Base-by-base conservation (phyloP, 2,113 vertebrate genomes). In the Rafetus swinhoei region DNA sequence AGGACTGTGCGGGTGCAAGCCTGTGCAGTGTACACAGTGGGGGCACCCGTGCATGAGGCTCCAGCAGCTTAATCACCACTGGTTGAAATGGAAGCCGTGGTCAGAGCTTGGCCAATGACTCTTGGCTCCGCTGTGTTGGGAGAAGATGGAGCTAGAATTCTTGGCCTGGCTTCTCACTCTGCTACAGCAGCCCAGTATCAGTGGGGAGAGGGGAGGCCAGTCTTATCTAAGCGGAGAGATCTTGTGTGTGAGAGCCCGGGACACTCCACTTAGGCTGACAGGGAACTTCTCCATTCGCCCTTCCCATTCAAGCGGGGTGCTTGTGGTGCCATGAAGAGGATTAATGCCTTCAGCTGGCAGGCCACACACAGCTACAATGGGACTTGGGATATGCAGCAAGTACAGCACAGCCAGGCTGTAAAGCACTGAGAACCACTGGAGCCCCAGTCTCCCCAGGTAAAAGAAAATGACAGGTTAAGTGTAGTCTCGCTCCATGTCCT, bases 321-420 rank as follows among this genome's bases (percentile, higher is more conserved):
- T 82, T 56, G 81, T 0, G 7, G 89, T 79, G 89, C 89, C 92
- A 81, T 29, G 65, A 79, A 39, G 65, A 69, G 52, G 74, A 81
- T 39, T 50, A 16, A 72, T 0, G 53, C 19, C 54, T 3, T 50
- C 92, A 88, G 89, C 32, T 90, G 79, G 74, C 83, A 54, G 39
- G 80, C 86, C 91, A 80, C 84, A 93, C 54, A 7, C 45, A 93
- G 86, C 81, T 50, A 82, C 81, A 85, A 24, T 69, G 59, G 81
- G 85, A 52, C 94, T 81, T 87, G 94, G 94, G 95, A 95, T 89
- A 88, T 65, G 65, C 52, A 85, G 91, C 52, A 81, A 80, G 80
- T 35, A 77, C 92, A 92, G 81, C 93, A 93, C 0, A 15, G 91
- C 80, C 32, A 2, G 55, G 92, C n/a, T 72, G 13, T 29, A 57